Evolutionary conservation across 1,140 invertebrate species (phyloP).

Genomic region (Brevipalpus yothersi): DNA sequence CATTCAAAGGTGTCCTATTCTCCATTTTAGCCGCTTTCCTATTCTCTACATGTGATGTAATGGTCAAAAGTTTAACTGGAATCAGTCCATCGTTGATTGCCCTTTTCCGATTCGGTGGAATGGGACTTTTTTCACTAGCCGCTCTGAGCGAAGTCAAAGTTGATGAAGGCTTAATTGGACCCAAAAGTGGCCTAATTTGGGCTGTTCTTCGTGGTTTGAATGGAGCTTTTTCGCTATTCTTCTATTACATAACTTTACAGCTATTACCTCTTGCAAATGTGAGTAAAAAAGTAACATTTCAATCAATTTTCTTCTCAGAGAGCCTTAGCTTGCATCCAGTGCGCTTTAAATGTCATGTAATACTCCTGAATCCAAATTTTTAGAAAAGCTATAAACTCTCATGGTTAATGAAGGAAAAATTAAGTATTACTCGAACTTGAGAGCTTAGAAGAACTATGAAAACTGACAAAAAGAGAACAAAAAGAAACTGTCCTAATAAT

Average conservation of each 20-base stretch:
- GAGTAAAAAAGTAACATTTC: too few species aligned
- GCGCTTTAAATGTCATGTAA: too few species aligned
- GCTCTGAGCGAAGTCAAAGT: constrained; percentile 46
- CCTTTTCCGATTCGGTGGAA: constrained; percentile 47
- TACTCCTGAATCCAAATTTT: too few species aligned
- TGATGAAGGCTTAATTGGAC: constrained; percentile 40
- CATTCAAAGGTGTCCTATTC: background rate
- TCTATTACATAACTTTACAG: constrained; percentile 36
- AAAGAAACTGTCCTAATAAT: too few species aligned
- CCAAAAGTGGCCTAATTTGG: constrained; percentile 31
- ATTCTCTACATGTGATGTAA: constrained; percentile 63
- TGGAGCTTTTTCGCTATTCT: constrained; percentile 13
- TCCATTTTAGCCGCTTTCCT: constrained; percentile 39
- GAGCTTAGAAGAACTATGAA: too few species aligned
- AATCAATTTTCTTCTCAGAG: too few species aligned
- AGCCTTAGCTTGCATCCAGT: too few species aligned
- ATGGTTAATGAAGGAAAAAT: too few species aligned
- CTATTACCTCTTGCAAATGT: constrained; percentile 25
- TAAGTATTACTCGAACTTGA: too few species aligned
- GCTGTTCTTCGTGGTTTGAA: constrained; percentile 12
- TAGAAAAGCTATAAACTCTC: too few species aligned
- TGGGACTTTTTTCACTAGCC: constrained; percentile 35
- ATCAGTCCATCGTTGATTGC: constrained; percentile 60
- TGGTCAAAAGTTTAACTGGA: constrained; percentile 42
- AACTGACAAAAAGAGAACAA: too few species aligned